Base-by-base conservation (phyloP, 2,888 invertebrate genomes). In the Ophion obscuratus region DNA sequence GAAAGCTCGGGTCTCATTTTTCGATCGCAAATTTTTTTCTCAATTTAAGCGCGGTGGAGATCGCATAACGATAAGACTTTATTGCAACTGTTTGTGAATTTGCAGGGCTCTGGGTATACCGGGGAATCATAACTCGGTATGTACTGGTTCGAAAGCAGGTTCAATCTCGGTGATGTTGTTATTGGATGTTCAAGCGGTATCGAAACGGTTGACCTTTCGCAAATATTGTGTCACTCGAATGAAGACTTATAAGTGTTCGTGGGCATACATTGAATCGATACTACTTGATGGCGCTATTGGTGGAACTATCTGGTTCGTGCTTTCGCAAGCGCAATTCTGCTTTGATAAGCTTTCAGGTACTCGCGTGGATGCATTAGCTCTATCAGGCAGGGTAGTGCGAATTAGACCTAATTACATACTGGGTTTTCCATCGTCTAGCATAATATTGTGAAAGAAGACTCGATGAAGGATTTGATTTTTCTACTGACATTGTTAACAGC, bases 211-310 rank as follows among this genome's bases (percentile, higher is more conserved):
- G 53, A 70, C 53, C n/a, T 7, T 10, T 9, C 27, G 27, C n/a
- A 47, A 70, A 70, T 70, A 70, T 70, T 70, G 53, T 70, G 27
- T n/a, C 53, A 9, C 14, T 53, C 7, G 53, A 53, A 31, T 10
- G 27, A 70, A 70, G 47, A 70, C 27, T 53, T 31, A 27, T 10
- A n/a, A 27, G 53, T 20, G 17, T 24, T 9, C 20, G 27, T 27
- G 31, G 14, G 17, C 27, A 27, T 47, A 70, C 40, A 31, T 47
- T 27, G 27, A 53, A 53, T 70, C 53, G 44, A 70, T 70, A 70
- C 47, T 53, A 53, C 53, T 70, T 53, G 67, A 47, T 70, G 27
- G 17, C 53, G 2, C 44, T 70, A 17, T 70, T 53, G 27, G 24
- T 70, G 53, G 2, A 70, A 53, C 27, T 31, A 53, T 53, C 27